Evolutionary conservation across 2,888 invertebrate species (phyloP).

Genomic region (Hymenopus coronatus): DNA sequence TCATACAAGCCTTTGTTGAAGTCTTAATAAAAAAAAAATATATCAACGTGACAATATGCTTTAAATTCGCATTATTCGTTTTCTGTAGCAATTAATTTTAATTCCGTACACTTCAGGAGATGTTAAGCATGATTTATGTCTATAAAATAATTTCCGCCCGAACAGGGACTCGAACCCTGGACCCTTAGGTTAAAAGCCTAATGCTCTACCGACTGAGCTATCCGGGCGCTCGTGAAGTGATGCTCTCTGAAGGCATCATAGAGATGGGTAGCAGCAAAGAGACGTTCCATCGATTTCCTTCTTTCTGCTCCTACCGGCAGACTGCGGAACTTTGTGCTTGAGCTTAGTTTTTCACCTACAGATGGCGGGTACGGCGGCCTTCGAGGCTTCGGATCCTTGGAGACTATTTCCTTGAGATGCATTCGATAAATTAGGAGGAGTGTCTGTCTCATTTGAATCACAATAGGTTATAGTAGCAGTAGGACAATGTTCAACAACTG

Average conservation of each 20-base stretch:
- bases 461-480: neutral
- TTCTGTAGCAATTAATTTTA: no score
- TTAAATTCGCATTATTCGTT: no score
- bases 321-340: neutral
- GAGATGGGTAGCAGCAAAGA: neutral
- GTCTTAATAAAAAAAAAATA: no score
- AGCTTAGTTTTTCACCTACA: neutral
- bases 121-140: no score
- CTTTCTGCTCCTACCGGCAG: neutral
- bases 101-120: no score
- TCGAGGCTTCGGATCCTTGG: neutral
- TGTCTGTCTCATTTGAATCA: neutral
- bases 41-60: no score
- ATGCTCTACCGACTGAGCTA: conserved; percentile 18
- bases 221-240: neutral
- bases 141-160: no score
- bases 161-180: neutral
- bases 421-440: neutral
- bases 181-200: conserved; percentile 21
- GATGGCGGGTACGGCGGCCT: neutral
- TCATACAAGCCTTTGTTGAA: no score
- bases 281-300: neutral
- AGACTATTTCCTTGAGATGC: neutral
- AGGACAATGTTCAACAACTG: neutral
- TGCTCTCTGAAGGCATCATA: neutral